Conservation (phyloP, 2,113 vertebrate species). For the Apistogramma diplotaenia region DNA sequence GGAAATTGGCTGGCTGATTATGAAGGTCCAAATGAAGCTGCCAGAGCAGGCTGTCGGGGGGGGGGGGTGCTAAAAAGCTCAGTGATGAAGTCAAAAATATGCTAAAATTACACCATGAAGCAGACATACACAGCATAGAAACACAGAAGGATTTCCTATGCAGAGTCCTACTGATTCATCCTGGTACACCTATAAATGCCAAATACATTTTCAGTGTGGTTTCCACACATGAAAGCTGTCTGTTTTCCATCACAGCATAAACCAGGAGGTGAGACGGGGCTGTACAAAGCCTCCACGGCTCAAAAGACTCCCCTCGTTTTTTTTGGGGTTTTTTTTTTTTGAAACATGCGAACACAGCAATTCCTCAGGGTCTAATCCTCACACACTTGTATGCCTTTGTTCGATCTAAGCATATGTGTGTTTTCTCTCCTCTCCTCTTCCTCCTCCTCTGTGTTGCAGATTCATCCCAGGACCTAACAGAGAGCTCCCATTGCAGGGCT, state of each 20-base stretch:
- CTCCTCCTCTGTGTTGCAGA: slow-evolving; percentile 82
- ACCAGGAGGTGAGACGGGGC: slow-evolving; percentile 47
- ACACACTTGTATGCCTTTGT: slow-evolving; percentile 60
- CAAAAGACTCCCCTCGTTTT: slow-evolving; percentile 55
- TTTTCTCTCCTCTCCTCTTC: slow-evolving; percentile 55
- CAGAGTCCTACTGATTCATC: not conserved
- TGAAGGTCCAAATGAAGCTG: slow-evolving; percentile 1
- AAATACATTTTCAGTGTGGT: slow-evolving; percentile 11
- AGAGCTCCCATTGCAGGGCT: slow-evolving; percentile 63
- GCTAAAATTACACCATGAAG: slow-evolving; percentile 4
- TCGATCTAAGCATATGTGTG: slow-evolving; percentile 70
- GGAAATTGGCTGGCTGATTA: slow-evolving; percentile 31
- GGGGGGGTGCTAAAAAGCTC: not conserved
- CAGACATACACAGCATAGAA: slow-evolving; percentile 55
- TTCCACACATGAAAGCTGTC: slow-evolving; percentile 17
- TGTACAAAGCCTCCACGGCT: slow-evolving; percentile 51
- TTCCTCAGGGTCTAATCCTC: slow-evolving; percentile 60
- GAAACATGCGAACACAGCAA: slow-evolving; percentile 40
- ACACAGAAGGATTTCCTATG: slow-evolving; percentile 18
- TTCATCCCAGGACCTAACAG: slow-evolving; percentile 97
- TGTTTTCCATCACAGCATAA: slow-evolving; percentile 42
- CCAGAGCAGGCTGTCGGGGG: not conserved
- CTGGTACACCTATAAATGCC: slow-evolving; percentile 10
- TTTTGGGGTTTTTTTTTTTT: not conserved
- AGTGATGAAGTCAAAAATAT: slow-evolving; percentile 14